Evolutionary conservation across 2,888 invertebrate genomes (phyloP).

Genomic region (Eupeodes luniger): DNA sequence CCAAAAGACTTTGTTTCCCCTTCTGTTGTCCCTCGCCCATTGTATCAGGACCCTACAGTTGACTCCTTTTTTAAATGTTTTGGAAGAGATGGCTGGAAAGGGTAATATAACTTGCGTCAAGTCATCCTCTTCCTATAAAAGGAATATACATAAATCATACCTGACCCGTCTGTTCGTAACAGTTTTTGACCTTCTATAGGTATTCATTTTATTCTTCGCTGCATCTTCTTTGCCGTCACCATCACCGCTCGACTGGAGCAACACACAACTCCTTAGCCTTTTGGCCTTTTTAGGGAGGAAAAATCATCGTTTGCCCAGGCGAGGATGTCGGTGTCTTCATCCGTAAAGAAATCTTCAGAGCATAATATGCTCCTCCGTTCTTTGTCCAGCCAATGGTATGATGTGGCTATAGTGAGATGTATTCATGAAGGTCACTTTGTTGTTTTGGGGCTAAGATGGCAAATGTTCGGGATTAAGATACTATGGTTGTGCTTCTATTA

Average conservation of each 20-base stretch:
- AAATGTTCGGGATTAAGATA: constrained; percentile 74
- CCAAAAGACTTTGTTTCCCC: too few relatives aligned
- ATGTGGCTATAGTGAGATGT: constrained; percentile 5
- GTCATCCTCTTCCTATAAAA: constrained; percentile 72
- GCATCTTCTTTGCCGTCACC: constrained; percentile 58
- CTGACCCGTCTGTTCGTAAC: constrained; percentile 75
- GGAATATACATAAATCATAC: constrained; percentile 75
- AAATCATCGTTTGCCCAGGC: constrained; percentile 58
- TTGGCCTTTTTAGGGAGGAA: constrained; percentile 44
- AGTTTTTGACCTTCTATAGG: constrained; percentile 73
- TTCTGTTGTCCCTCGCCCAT: too few relatives aligned
- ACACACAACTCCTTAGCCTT: constrained; percentile 69
- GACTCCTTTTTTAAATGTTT: constrained; percentile 24
- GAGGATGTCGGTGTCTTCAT: constrained; percentile 57
- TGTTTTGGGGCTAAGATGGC: constrained; percentile 70
- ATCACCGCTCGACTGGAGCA: constrained; percentile 42
- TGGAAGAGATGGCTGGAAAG: constrained; percentile 27
- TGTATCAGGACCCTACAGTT: too few relatives aligned
- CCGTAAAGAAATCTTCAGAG: constrained; percentile 66
- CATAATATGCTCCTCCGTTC: constrained; percentile 54
- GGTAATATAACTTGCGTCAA: constrained; percentile 68
- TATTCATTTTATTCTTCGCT: constrained; percentile 73
- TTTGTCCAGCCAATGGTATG: background rate
- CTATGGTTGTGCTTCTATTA: constrained; percentile 61
- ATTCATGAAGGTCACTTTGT: constrained; percentile 30